These are phyloP conservation scores for Erpobdella octoculata DNA, from an alignment of 2,888 invertebrate species.

Conservation along the genomic window DNA sequence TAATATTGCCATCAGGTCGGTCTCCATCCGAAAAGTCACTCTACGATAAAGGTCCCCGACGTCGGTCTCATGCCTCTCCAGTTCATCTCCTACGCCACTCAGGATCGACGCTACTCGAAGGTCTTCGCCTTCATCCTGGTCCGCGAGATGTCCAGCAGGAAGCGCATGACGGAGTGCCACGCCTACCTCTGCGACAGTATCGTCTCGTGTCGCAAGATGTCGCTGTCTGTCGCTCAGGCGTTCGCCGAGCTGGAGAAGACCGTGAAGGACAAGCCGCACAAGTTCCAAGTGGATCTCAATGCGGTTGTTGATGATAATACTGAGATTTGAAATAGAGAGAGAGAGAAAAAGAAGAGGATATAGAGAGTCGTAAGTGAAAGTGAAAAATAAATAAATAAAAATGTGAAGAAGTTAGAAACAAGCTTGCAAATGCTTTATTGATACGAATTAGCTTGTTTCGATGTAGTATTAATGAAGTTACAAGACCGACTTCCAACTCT, in stretches of 20 bases:
- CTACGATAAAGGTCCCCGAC: slow-evolving; percentile 38
- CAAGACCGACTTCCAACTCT: no score
- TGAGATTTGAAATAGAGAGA: slow-evolving; percentile 23
- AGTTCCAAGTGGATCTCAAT: slow-evolving; percentile 36
- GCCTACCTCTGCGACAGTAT: slow-evolving; percentile 46
- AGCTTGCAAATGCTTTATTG: neutral
- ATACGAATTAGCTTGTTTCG: no score
- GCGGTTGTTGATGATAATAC: slow-evolving; percentile 26
- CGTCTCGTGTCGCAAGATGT: slow-evolving; percentile 32
- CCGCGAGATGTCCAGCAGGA: slow-evolving; percentile 44
- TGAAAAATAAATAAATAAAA: neutral
- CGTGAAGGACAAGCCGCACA: slow-evolving; percentile 33
- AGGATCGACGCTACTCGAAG: slow-evolving; percentile 41
- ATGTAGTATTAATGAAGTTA: no score
- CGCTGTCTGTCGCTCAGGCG: slow-evolving; percentile 36
- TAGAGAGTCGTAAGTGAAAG: neutral
- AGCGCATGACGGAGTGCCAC: slow-evolving; percentile 46
- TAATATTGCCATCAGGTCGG: neutral
- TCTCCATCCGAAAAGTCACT: slow-evolving; percentile 42
- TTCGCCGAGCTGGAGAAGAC: slow-evolving; percentile 33
- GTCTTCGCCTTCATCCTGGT: slow-evolving; percentile 51
- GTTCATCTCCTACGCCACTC: slow-evolving; percentile 50
- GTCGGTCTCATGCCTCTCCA: slow-evolving; percentile 46
- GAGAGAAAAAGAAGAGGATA: neutral
- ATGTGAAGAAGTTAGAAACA: neutral